Percentiles rank a stretch among this genome's conserved stretches.
Evolutionary conservation across 2,113 vertebrate genomes (phyloP).

Genomic region (Paratilapia polleni): DNA sequence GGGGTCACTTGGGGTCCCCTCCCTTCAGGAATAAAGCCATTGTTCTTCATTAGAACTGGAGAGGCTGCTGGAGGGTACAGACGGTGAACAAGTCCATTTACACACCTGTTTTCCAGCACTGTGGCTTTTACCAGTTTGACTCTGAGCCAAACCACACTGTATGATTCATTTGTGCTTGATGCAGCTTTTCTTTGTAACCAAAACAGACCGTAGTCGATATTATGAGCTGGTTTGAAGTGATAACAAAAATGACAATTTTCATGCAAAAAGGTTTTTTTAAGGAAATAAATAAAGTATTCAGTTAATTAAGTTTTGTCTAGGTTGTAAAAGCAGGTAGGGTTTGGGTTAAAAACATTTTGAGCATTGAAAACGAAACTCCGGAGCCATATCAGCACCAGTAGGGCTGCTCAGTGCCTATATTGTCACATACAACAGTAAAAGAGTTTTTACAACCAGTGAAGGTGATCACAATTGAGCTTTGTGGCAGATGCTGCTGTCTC

Average conservation of each 20-base stretch:
- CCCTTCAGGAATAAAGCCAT: constrained; percentile 68
- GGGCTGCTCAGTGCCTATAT: not conserved
- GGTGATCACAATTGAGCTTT: not conserved
- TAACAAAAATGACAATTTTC: not conserved
- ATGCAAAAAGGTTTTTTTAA: not conserved
- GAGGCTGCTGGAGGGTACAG: constrained; percentile 47
- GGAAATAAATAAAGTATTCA: not conserved
- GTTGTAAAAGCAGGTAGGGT: not conserved
- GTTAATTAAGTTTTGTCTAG: not conserved
- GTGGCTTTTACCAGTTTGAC: constrained; percentile 45
- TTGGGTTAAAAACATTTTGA: not conserved
- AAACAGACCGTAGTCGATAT: not conserved
- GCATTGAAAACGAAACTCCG: not conserved
- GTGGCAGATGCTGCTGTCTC: not conserved
- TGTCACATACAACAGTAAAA: not conserved
- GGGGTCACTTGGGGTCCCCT: constrained; percentile 42
- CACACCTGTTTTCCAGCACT: constrained; percentile 72
- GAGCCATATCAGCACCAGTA: not conserved
- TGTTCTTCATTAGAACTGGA: constrained; percentile 71
- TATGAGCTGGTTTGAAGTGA: not conserved
- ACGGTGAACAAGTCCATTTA: constrained; percentile 64
- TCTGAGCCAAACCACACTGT: constrained; percentile 28
- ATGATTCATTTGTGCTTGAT: not conserved
- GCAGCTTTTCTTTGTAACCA: not conserved
- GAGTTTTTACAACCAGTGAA: not conserved